A percentile compares a stretch with the other conserved stretches of the same genome.
Evolutionary conservation across 2,797 vertebrate species (phyloP).

Genomic region (Australoheros facetus): DNA sequence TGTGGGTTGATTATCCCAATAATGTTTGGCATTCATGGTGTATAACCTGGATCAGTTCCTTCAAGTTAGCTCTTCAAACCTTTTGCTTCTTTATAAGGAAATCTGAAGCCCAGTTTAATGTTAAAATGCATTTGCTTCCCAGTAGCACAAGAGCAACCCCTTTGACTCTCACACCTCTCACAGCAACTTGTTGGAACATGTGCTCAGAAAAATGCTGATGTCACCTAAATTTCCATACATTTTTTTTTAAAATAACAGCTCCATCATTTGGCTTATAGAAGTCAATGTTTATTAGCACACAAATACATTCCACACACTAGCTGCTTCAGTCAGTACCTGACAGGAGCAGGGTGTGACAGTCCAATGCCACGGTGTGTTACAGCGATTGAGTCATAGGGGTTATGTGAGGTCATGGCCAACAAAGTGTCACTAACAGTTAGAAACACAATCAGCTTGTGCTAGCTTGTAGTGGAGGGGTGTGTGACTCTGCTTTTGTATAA

Average conservation of each 20-base stretch:
- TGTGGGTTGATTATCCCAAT: conserved; percentile 22
- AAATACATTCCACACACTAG: conserved; percentile 22
- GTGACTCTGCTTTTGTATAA: conserved; percentile 26
- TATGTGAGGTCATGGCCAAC: conserved; percentile 48
- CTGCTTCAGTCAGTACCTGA: conserved; percentile 21
- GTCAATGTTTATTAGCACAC: conserved; percentile 18
- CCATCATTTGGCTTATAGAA: conserved; percentile 22
- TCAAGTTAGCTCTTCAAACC: conserved; percentile 20
- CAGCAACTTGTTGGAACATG: conserved; percentile 31
- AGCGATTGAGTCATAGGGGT: conserved; percentile 48
- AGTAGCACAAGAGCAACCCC: conserved; percentile 1
- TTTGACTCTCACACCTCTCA: conserved; percentile 18
- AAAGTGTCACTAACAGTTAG: conserved; percentile 52
- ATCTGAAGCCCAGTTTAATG: conserved; percentile 23
- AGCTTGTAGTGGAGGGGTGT: conserved; percentile 46
- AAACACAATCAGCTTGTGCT: conserved; percentile 36
- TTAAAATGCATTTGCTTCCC: conserved; percentile 28
- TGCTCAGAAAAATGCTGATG: conserved; percentile 38
- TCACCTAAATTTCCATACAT: conserved; percentile 38
- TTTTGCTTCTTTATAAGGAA: conserved; percentile 7
- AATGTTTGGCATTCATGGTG: conserved; percentile 24
- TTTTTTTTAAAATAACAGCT: conserved; percentile 40
- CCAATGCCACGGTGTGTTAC: neutral
- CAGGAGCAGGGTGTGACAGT: conserved; percentile 49
- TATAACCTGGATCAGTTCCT: conserved; percentile 21